phyloP scores from a whole-genome alignment of 2,113 vertebrate species.

The Pterocles burchelli region DNA sequence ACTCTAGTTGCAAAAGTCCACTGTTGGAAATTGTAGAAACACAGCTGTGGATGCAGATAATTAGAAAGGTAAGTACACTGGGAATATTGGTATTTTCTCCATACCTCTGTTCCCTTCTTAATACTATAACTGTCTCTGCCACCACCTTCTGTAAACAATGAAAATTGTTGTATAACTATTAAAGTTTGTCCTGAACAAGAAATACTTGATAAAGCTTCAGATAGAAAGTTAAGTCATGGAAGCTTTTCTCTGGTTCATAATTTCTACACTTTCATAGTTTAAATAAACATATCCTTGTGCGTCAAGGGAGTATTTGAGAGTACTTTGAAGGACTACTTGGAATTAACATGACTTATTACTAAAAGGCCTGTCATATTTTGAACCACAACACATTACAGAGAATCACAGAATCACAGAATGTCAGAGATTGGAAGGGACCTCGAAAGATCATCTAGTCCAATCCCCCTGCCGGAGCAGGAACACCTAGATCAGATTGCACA shows the following conservation, averaged over 20 bases:
- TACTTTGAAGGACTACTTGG: background rate
- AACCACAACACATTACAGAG: background rate
- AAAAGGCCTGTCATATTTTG: background rate
- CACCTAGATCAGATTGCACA: no score
- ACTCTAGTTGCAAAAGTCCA: slow-evolving; percentile 96
- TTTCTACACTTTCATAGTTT: background rate
- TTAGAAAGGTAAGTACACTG: slow-evolving; percentile 85
- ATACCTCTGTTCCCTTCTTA: background rate
- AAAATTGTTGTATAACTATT: background rate
- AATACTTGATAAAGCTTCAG: background rate
- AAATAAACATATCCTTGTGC: background rate
- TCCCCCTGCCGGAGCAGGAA: no score
- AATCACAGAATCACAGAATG: no score
- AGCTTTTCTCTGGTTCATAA: background rate
- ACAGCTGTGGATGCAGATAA: slow-evolving; percentile 84
- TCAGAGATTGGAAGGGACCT: no score
- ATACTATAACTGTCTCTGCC: background rate
- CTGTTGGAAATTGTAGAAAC: slow-evolving; percentile 90
- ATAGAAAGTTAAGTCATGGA: background rate
- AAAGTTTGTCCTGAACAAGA: background rate
- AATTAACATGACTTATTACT: background rate
- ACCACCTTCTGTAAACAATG: background rate
- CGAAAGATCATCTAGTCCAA: no score
- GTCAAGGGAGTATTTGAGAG: background rate
- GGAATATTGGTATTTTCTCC: background rate